Evolutionary conservation across 2,888 invertebrate genomes (phyloP).

Genomic region (Hydrotaea diabolus): DNA sequence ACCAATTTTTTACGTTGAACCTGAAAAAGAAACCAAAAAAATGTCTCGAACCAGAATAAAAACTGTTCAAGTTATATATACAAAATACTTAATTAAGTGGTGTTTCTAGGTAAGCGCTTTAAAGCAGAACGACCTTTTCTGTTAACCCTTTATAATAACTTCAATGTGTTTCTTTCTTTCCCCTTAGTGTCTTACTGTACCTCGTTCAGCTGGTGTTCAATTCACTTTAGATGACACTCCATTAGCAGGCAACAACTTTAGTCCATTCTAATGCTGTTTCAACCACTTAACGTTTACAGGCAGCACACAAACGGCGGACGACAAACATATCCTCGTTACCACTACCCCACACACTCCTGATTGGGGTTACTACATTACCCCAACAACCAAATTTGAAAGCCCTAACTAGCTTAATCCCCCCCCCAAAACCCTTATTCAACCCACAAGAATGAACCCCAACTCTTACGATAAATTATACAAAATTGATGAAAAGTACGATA

Average conservation of each 20-base stretch:
- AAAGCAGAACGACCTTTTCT: no score
- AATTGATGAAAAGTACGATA: conserved; percentile 28
- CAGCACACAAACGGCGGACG: neutral
- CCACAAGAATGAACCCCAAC: conserved; percentile 6
- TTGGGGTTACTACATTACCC: neutral
- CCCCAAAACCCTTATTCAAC: conserved; percentile 1
- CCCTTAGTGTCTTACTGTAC: neutral
- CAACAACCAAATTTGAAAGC: neutral
- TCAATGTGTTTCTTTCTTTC: no score
- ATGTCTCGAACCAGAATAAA: no score
- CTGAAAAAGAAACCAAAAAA: no score
- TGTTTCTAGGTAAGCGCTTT: no score
- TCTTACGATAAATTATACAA: conserved; percentile 32
- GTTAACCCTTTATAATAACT: no score
- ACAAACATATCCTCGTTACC: neutral
- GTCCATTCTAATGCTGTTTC: conserved; percentile 28
- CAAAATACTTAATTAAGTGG: no score
- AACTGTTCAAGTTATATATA: no score
- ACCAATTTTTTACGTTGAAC: no score
- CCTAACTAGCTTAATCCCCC: neutral
- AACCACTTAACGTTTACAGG: conserved; percentile 3
- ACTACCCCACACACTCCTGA: neutral
- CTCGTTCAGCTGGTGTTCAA: neutral
- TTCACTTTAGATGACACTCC: conserved; percentile 34
- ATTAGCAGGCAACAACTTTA: conserved; percentile 33